Base-by-base conservation (phyloP, 1,140 invertebrate species). In the Antheraea mylitta region DNA sequence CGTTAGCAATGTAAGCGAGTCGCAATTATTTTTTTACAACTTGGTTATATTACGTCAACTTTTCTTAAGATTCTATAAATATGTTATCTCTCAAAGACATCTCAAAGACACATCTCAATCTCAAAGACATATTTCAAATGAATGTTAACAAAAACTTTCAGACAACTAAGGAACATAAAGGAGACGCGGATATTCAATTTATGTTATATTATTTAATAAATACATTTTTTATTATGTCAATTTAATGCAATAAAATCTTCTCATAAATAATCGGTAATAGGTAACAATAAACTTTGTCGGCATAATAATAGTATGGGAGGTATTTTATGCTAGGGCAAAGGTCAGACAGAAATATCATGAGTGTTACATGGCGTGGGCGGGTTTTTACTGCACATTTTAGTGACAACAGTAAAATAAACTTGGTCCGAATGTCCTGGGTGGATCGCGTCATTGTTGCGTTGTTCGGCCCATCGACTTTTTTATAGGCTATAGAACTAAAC, bases 321-420 rank as follows among this genome's bases (percentile, higher is more conserved):
- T 79, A 77, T 72, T 76, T 80, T 75, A 76, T 71, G 67, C 64
- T 78, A 83, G 88, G 83, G 81, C 86, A 87, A 74, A 85, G 89
- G 87, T 91, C 88, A 79, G 74, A 66, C 70, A 73, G 70, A 75
- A 78, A 85, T 85, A 85, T 85, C 81, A 83, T 84, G 78, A 78
- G 81, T 74, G 79, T 80, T 80, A 81, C 74, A 89, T 86, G 60
- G 83, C 75, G 87, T 91, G 83, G 89, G 89, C 83, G 87, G 79
- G 81, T 83, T 87, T 82, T 90, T 88, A 89, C 80, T 86, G 80
- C 79, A 76, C 80, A 80, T 78, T 88, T 83, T 79, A 84, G 79
- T 81, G 79, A 71, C 62, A 72, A 75, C 81, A 85, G 81, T 83
- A 82, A 87, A 87, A 88, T 85, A 87, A 86, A 86, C 76, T 82